These are phyloP conservation scores for Enteromius mattozi DNA, from an alignment of 2,797 vertebrate species.

Conservation along the genomic window DNA sequence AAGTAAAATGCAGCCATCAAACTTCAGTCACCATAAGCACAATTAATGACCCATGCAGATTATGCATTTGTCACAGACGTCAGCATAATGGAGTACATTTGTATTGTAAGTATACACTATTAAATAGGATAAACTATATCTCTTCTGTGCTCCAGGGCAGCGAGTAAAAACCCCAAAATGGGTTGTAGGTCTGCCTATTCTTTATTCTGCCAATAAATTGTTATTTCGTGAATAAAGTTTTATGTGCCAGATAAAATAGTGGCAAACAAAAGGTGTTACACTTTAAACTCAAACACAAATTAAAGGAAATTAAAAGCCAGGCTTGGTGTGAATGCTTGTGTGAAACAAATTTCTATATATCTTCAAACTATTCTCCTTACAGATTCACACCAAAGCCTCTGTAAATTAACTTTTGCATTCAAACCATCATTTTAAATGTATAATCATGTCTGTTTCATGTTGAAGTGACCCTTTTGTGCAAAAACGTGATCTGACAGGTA, in stretches of 20 bases:
- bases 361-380: not conserved
- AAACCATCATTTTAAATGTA: conserved; percentile 39
- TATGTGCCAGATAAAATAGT: not conserved
- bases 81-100: conserved; percentile 14
- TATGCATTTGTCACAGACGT: conserved; percentile 3
- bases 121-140: conserved; percentile 13
- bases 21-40: conserved; percentile 14
- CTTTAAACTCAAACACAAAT: not conserved
- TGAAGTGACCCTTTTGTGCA: conserved; percentile 25
- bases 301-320: not conserved
- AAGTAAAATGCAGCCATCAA: not conserved
- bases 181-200: not conserved
- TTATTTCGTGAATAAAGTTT: not conserved
- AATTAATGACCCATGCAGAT: conserved; percentile 29
- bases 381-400: not conserved
- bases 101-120: conserved; percentile 1
- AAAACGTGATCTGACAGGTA: conserved; percentile 34
- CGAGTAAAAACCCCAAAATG: not conserved
- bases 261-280: not conserved
- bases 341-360: not conserved
- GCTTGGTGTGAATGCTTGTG: not conserved
- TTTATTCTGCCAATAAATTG: not conserved
- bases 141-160: not conserved
- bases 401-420: conserved; percentile 19
- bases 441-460: conserved; percentile 18